Evolutionary conservation across 1,140 invertebrate species (phyloP).

Genomic region (Drosophila novamexicana): DNA sequence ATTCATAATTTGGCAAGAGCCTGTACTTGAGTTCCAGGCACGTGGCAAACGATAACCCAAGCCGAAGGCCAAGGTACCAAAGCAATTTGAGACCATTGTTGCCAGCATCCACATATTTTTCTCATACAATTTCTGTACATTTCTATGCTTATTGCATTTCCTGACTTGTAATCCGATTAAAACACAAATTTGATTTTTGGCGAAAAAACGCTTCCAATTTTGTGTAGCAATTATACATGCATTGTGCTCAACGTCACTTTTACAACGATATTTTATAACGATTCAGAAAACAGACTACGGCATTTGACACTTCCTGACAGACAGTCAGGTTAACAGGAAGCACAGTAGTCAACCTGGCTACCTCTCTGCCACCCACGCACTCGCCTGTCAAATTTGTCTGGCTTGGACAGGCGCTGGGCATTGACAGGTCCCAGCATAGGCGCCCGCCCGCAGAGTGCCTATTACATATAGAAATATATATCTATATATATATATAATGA

Average conservation of each 20-base stretch:
- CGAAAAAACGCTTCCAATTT: not conserved
- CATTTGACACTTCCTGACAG: conserved; percentile 31
- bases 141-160: conserved; percentile 12
- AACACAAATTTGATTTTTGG: conserved; percentile 13
- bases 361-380: conserved; percentile 3
- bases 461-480: not conserved
- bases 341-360: conserved; percentile 3
- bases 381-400: conserved; percentile 11
- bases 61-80: conserved; percentile 2
- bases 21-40: conserved; percentile 36
- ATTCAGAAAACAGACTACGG: conserved; percentile 1
- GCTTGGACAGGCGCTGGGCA: conserved; percentile 5
- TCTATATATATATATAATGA: not conserved
- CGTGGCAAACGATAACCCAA: conserved; percentile 17
- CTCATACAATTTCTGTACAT: not conserved
- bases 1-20: conserved; percentile 60
- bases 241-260: conserved; percentile 5
- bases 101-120: not conserved
- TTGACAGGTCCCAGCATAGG: not conserved
- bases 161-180: conserved; percentile 3
- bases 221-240: conserved; percentile 29
- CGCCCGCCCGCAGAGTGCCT: not conserved
- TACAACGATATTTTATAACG: not conserved
- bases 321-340: conserved; percentile 2
- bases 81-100: conserved; percentile 12